Evolutionary conservation across 2,113 vertebrate species (phyloP), one percentile per base, ranked within the genome.

Genomic region (Osmerus mordax): DNA sequence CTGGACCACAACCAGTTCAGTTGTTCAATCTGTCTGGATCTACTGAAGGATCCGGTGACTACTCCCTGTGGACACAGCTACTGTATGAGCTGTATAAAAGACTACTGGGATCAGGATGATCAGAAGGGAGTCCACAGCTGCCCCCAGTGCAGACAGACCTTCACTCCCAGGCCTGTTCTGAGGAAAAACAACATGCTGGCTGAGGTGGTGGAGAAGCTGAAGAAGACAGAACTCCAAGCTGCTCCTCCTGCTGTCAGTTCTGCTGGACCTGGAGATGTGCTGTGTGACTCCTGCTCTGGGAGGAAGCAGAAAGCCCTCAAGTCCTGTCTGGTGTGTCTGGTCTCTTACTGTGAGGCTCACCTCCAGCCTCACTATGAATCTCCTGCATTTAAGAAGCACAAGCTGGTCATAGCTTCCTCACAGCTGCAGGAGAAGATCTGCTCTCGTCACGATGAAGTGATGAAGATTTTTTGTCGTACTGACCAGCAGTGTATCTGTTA

Each of bases 221-320:
- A 55, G 54, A 14, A 55, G 54, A 55, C 54, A 55, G 54, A 55
- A 55, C 54, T 55, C 54, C 54, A 55, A 55, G 54, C 54, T 55
- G 54, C 54, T 55, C 13, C 54, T 55, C 54, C 54, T 55, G 54
- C 54, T 55, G 14, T 1, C 9, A 3, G 54, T 55, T 55, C 13
- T 55, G 13, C 54, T 55, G 54, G 54, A 55, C 13, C 54, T 55
- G 54, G 54, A 55, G 54, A 14, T 15, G 54, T 55, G 54, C 4
- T 18, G 14, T 55, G 54, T 55, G 54, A 55, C 18, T 2, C 18
- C 54, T 55, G 54, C 54, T 55, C 54, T 55, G 54, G 3, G 54
- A 55, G 54, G 18, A 55, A 55, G 11, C 9, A 55, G 54, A 55
- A 55, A 55, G 54, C 54, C 54, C 54, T 55, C 54, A 55, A 55